Percentiles rank a stretch among this genome's conserved stretches.
Conservation (phyloP, 2,797 vertebrate species). For the Myoxocephalus aenaeus region DNA sequence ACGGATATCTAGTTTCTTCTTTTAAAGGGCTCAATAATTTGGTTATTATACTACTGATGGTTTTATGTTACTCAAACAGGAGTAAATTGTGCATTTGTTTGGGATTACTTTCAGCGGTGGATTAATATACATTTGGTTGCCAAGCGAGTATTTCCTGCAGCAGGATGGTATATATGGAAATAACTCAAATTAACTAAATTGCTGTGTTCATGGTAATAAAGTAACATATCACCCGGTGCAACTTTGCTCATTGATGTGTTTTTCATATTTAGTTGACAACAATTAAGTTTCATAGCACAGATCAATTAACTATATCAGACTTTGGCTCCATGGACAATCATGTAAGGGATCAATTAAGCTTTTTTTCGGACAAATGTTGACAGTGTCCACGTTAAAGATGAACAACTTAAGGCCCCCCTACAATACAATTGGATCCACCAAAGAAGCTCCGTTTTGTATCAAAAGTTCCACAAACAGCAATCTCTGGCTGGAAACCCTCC, state of each 20-base stretch:
- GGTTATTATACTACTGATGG: too few relatives aligned
- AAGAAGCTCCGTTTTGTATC: constrained; percentile 7
- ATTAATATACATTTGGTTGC: neutral
- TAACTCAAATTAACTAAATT: constrained; percentile 4
- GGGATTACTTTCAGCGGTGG: neutral
- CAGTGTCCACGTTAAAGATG: neutral
- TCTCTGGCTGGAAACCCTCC: constrained; percentile 2
- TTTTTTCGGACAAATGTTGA: neutral
- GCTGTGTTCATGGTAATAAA: neutral
- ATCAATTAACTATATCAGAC: neutral
- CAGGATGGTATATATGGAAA: neutral
- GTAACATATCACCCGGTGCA: neutral
- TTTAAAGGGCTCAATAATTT: neutral
- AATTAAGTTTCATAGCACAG: neutral
- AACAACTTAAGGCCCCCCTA: neutral
- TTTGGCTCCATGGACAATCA: neutral
- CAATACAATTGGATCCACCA: constrained; percentile 5
- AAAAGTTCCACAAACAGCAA: constrained; percentile 25
- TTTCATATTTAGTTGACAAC: constrained; percentile 17
- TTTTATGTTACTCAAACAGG: neutral
- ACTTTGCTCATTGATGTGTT: constrained; percentile 2
- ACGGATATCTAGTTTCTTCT: neutral
- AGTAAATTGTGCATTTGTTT: neutral
- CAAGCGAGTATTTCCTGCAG: neutral
- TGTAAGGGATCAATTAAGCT: neutral